Base-by-base conservation (phyloP, 2,113 vertebrate species). In the Taxidea taxus region DNA sequence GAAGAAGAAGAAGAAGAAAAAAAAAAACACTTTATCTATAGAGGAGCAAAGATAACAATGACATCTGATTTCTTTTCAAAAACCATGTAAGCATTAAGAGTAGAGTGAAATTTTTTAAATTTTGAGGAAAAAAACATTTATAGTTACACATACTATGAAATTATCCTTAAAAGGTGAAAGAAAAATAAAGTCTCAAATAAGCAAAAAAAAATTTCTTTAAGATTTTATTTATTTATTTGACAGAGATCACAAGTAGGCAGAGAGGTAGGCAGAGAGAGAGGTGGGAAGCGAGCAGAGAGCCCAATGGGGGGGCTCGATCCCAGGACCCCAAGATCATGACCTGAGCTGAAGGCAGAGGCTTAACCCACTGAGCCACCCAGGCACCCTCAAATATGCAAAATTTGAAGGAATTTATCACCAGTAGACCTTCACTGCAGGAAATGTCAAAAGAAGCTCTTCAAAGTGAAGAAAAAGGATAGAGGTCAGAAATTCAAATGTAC, bases 1-100 rank as follows among this genome's bases (percentile, higher is more conserved):
- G 18, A 47, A 7, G 6, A 1, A 16, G 16, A 0, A 5, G 6
- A 37, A 20, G 47, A 56, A 13, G 4, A 16, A 9, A 0, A 5
- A 9, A 37, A 20, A 56, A 56, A 13, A 34, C 34, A 92, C 23
- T 25, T 51, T 81, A 20, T 2, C 64, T 62, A 54, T 1, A 47
- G 3, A 44, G 16, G 18, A 83, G 23, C 31, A 92, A 82, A 92
- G 23, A 81, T 42, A 95, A 78, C 10, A 74, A 83, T 83, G 23
- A 58, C 25, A 58, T 88, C 20, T 13, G 12, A 27, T 62, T 92
- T 75, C 25, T 66, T 37, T 16, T 64, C 3, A 8, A 31, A 95
- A 56, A 75, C 29, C 18, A 83, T n/a, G 3, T 6, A 88, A 93
- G 42, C 27, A 49, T 72, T 27, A 42, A 56, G 37, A 56, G 2